A percentile compares a stretch with the other conserved stretches of the same genome.
These are phyloP conservation scores for Malaclemys terrapin DNA, from an alignment of 2,113 vertebrate genomes.

Conservation along the genomic window DNA sequence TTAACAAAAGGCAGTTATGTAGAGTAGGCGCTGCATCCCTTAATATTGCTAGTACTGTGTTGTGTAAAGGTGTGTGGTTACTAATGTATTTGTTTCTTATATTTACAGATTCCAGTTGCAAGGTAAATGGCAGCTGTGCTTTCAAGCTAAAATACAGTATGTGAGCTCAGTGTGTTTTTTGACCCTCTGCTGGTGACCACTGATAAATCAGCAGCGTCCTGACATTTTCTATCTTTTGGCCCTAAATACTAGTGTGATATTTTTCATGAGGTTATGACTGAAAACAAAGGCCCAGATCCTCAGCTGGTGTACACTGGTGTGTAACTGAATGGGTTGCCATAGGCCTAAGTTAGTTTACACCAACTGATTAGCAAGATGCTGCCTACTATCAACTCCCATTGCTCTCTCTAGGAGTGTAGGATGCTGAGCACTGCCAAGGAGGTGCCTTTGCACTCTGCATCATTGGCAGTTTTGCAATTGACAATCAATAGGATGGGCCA, in stretches of 20 bases:
- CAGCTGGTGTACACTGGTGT: not conserved
- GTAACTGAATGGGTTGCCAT: not conserved
- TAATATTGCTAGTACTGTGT: conserved; percentile 56
- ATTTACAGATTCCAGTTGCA: conserved; percentile 67
- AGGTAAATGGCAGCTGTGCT: conserved; percentile 63
- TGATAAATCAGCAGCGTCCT: not conserved
- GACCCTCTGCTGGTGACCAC: not conserved
- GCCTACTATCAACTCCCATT: not conserved
- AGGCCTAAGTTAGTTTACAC: not conserved
- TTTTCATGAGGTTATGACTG: accelerated
- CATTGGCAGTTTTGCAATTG: accelerated
- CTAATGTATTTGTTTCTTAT: conserved; percentile 64
- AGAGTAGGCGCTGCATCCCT: conserved; percentile 49
- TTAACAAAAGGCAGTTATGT: conserved; percentile 52
- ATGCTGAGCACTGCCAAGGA: not conserved
- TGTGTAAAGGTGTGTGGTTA: conserved; percentile 74
- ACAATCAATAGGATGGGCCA: not conserved
- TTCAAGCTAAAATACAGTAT: not conserved
- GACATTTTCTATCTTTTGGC: not conserved
- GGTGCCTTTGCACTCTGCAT: not conserved
- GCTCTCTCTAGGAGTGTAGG: not conserved
- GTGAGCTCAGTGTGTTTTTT: not conserved
- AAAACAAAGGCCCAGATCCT: not conserved
- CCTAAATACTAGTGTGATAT: not conserved
- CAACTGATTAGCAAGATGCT: not conserved